These are phyloP conservation scores for Erynnis tages DNA, from an alignment of 2,888 invertebrate genomes.

Conservation along the genomic window DNA sequence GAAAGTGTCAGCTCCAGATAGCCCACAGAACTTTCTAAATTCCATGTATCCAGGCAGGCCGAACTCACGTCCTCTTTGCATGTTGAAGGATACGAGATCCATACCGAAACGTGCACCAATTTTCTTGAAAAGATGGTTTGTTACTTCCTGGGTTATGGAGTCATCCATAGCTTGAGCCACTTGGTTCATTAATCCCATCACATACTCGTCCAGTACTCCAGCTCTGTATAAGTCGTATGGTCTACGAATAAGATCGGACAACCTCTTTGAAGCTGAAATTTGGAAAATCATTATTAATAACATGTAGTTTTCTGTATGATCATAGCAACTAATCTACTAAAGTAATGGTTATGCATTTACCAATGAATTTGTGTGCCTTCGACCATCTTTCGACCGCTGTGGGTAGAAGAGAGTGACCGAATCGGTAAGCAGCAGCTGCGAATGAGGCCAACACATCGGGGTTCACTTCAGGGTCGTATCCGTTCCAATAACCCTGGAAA, in stretches of 20 bases:
- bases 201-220: constrained; percentile 94
- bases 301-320: background rate
- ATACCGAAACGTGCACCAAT: constrained; percentile 89
- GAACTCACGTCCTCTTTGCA: constrained; percentile 95
- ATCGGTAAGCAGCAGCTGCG: constrained; percentile 95
- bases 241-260: constrained; percentile 93
- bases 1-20: constrained; percentile 88
- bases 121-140: constrained; percentile 95
- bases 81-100: constrained; percentile 95
- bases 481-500: constrained; percentile 89
- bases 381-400: constrained; percentile 97
- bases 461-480: constrained; percentile 91
- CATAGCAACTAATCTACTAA: background rate
- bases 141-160: constrained; percentile 94
- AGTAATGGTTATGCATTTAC: constrained; percentile 60
- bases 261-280: constrained; percentile 89
- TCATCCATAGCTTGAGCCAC: constrained; percentile 97
- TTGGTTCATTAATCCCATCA: constrained; percentile 96
- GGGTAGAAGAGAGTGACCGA: constrained; percentile 94
- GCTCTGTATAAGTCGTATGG: constrained; percentile 95
- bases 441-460: constrained; percentile 94
- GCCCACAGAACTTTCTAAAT: constrained; percentile 94
- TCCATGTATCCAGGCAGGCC: constrained; percentile 96
- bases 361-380: constrained; percentile 96
- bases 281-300: too few relatives aligned